Conservation (phyloP, 2,888 invertebrate genomes). For the Agriotes lineatus region DNA sequence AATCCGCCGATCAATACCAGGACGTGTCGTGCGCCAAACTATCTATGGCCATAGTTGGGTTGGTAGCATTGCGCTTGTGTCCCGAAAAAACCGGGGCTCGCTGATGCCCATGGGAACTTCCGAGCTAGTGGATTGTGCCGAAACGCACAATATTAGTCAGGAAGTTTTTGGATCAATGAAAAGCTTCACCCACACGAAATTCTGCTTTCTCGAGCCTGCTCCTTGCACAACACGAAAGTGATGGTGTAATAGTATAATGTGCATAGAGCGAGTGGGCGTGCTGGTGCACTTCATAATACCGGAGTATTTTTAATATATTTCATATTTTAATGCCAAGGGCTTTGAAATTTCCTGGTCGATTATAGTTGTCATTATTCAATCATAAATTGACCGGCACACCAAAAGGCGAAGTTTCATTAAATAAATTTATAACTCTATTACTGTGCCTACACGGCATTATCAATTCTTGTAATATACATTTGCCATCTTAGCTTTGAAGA, state of each 20-base stretch:
- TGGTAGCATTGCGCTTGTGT: slow-evolving; percentile 38
- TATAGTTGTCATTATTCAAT: no score
- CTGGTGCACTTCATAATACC: background rate
- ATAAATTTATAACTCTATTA: no score
- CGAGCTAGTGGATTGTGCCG: slow-evolving; percentile 24
- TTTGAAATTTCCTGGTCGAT: no score
- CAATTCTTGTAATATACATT: no score
- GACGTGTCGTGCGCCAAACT: slow-evolving; percentile 37
- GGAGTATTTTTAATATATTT: background rate
- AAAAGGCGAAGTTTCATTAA: no score
- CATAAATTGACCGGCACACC: no score
- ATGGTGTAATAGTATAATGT: slow-evolving; percentile 6
- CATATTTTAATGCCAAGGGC: background rate
- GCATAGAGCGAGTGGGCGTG: slow-evolving; percentile 28
- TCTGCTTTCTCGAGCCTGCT: no score
- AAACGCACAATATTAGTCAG: slow-evolving; percentile 20
- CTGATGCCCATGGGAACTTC: slow-evolving; percentile 14
- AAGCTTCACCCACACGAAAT: slow-evolving; percentile 29
- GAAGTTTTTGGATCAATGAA: slow-evolving; percentile 36
- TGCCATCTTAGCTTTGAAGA: no score
- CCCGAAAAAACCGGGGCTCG: slow-evolving; percentile 27
- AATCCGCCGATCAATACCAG: slow-evolving; percentile 43
- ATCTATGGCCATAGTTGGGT: slow-evolving; percentile 29
- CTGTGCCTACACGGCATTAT: no score
- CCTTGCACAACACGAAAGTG: slow-evolving; percentile 25